Evolutionary conservation across 1,140 invertebrate species (phyloP), one percentile per base, ranked within the genome.

Genomic region (Apis laboriosa): DNA sequence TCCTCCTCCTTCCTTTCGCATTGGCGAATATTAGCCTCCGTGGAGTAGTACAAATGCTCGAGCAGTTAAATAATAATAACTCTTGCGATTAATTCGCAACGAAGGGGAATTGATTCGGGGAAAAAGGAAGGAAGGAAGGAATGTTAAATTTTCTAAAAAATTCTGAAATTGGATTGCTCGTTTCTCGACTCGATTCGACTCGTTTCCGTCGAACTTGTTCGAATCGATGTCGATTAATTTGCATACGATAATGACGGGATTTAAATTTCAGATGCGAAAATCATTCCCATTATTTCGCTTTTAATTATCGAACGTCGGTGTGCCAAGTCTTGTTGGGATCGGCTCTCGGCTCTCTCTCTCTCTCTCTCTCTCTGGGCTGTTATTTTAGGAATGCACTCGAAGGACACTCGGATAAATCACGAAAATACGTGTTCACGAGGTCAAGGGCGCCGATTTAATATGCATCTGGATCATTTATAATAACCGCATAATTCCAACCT

Each of bases 331-430:
- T 56, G 56, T 51, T 55, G 68, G 21, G 70, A 82, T 85, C 79
- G n/a, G 56, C 12, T 19, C 49, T 34, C 9, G 24, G 2, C 34
- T 43, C 34, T 43, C 34, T 43, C 34, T 7, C 34, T 43, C 34
- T 43, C 34, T 60, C 68, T 12, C 51, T 56, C 71, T 58, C 55
- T 64, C 61, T 34, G 53, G 67, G 4, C 34, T 43, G 82, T 60
- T 86, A 86, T 86, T 86, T 84, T 55, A 58, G 51, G 82, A 76
- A 60, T 84, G 55, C 8, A 76, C 24, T 24, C 77, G 82, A 84
- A 86, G 77, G 82, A 84, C 82, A n/a, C 51, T 55, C 55, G 51
- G 63, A 55, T 79, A 85, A 70, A 84, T 73, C 55, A 80, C 73
- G 60, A 86, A 84, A 84, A 83, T 80, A 84, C 53, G 34, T 72